Conservation (phyloP, 2,113 vertebrate genomes). For the Microtus ochrogaster region DNA sequence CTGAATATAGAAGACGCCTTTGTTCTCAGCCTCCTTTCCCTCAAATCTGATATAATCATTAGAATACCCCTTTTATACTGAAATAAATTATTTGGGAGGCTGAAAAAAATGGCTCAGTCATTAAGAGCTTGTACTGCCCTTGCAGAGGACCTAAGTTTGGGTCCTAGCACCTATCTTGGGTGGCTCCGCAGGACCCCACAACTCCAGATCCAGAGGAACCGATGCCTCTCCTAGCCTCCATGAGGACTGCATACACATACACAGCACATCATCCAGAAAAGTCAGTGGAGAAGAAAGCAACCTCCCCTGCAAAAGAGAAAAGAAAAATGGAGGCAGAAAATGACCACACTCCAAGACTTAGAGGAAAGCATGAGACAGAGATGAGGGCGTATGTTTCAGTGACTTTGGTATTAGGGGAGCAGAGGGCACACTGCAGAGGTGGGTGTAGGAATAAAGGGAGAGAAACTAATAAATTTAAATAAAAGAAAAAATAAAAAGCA, state of each 20-base stretch:
- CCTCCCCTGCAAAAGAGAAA: neutral
- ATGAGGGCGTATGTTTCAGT: neutral
- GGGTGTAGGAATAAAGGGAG: neutral
- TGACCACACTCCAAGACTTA: neutral
- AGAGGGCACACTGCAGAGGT: neutral
- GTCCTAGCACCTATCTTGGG: too few species aligned
- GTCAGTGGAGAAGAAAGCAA: neutral
- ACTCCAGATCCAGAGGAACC: neutral
- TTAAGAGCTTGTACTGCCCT: too few species aligned
- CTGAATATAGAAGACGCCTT: neutral
- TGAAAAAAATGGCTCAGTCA: too few species aligned
- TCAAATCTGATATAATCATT: slow-evolving; percentile 9
- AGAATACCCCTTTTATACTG: slow-evolving; percentile 56
- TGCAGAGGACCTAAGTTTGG: neutral
- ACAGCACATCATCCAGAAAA: neutral
- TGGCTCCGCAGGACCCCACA: neutral
- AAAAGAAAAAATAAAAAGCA: neutral
- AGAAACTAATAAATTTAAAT: neutral
- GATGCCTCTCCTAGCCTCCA: neutral
- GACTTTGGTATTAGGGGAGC: neutral
- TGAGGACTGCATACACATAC: neutral
- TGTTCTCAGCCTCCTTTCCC: neutral
- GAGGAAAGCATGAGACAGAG: neutral
- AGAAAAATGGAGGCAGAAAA: neutral
- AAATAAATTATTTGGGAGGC: slow-evolving; percentile 27